phyloP scores from a whole-genome alignment of 2,888 invertebrate genomes.

The Dysmachus trigonus region DNA sequence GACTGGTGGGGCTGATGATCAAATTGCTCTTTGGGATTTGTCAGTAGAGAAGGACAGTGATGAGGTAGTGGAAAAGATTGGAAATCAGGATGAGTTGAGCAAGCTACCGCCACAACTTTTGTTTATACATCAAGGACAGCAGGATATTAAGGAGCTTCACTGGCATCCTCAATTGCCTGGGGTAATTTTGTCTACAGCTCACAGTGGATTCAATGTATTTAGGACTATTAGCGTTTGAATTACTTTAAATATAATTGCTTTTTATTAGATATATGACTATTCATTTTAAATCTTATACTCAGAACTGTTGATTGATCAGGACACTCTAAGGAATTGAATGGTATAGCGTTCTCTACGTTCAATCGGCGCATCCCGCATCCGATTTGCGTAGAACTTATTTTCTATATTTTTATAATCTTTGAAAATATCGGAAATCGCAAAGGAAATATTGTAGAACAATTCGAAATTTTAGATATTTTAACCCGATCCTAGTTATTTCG shows the following conservation, averaged over 20 bases:
- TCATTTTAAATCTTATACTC: too few relatives aligned
- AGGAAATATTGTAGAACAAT: too few relatives aligned
- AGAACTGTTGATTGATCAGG: too few relatives aligned
- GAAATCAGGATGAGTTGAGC: slow-evolving; percentile 76
- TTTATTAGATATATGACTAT: not conserved
- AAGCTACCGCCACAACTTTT: slow-evolving; percentile 93
- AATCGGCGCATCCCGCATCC: too few relatives aligned
- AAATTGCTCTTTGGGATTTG: slow-evolving; percentile 96
- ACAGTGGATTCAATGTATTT: slow-evolving; percentile 96
- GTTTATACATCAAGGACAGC: slow-evolving; percentile 98
- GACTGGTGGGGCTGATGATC: slow-evolving; percentile 92
- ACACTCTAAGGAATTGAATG: too few relatives aligned
- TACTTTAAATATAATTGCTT: not conserved
- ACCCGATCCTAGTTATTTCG: too few relatives aligned
- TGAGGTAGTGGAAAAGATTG: slow-evolving; percentile 61
- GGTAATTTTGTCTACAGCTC: slow-evolving; percentile 91
- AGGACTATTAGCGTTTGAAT: slow-evolving; percentile 93
- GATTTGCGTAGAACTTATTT: too few relatives aligned
- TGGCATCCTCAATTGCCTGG: slow-evolving; percentile 98
- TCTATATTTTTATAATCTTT: too few relatives aligned
- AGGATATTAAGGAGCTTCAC: slow-evolving; percentile 96
- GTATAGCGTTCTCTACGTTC: too few relatives aligned
- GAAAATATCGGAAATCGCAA: too few relatives aligned
- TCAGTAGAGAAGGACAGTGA: slow-evolving; percentile 83
- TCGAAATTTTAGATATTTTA: too few relatives aligned